A percentile compares a stretch with the other conserved stretches of the same genome.
Conservation (phyloP, 1,140 invertebrate genomes). For the Leptopilina clavipes region DNA sequence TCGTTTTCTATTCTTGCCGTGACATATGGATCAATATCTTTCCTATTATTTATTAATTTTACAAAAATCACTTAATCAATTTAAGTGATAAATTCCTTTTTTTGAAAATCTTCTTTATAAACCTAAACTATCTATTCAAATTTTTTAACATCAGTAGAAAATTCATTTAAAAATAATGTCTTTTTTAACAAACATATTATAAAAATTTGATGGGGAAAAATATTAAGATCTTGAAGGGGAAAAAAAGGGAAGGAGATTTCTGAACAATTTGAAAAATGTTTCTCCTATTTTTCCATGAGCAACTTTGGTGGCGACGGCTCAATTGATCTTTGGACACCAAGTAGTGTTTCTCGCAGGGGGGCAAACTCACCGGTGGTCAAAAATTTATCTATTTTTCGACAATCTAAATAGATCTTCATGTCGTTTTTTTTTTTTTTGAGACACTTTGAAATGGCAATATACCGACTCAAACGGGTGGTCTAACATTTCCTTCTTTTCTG, state of each 20-base stretch:
- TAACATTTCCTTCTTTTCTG: constrained; percentile 2
- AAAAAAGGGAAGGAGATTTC: not conserved
- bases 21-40: no score
- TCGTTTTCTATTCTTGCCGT: no score
- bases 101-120: no score
- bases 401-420: constrained; percentile 14
- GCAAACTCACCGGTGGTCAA: not conserved
- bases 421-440: not conserved
- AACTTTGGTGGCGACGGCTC: constrained; percentile 9
- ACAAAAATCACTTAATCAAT: no score
- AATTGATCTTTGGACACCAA: constrained; percentile 27
- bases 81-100: no score
- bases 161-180: no score
- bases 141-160: no score
- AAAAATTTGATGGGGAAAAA: not conserved
- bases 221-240: not conserved
- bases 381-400: not conserved
- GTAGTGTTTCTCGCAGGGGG: constrained; percentile 8
- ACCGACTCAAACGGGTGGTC: constrained; percentile 26
- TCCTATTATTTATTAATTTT: no score
- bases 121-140: no score
- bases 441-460: not conserved
- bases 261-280: not conserved
- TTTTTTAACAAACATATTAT: no score
- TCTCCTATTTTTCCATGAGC: not conserved